These are phyloP conservation scores for Eospalax fontanierii DNA, from an alignment of 2,797 vertebrate genomes.

Conservation along the genomic window DNA sequence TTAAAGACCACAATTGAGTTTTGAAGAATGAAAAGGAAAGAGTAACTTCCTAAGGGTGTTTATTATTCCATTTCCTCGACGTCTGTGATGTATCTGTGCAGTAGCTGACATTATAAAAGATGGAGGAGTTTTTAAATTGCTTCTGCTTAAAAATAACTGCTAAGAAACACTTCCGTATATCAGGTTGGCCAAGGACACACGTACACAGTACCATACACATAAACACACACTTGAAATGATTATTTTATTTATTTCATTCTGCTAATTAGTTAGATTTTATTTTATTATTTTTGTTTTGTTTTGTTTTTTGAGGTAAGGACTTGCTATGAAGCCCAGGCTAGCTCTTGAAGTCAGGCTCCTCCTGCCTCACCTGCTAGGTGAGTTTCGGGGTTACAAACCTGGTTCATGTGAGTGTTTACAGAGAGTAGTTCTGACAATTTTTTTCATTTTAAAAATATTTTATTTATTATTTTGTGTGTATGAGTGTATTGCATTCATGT, in stretches of 20 bases:
- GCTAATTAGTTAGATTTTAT: too few species aligned
- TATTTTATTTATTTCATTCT: neutral
- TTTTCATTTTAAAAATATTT: too few species aligned
- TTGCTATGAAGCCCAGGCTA: neutral
- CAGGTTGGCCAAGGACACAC: neutral
- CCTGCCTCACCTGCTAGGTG: neutral
- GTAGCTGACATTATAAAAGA: slow-evolving; percentile 50
- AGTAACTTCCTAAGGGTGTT: slow-evolving; percentile 46
- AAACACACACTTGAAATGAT: neutral
- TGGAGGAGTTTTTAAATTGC: slow-evolving; percentile 21
- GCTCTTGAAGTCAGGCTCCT: neutral
- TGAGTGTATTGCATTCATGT: too few species aligned
- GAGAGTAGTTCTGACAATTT: neutral
- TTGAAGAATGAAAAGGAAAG: slow-evolving; percentile 51
- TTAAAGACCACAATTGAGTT: slow-evolving; percentile 51
- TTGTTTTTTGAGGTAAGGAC: neutral
- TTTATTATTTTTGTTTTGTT: too few species aligned
- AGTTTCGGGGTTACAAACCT: neutral
- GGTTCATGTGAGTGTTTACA: neutral
- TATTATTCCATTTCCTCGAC: slow-evolving; percentile 70
- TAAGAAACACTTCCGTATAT: slow-evolving; percentile 50
- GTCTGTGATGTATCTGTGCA: slow-evolving; percentile 37
- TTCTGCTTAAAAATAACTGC: slow-evolving; percentile 34
- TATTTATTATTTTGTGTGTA: too few species aligned
- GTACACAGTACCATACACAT: neutral